Conservation (phyloP, 2,797 vertebrate genomes). For the Cyprinodon diabolis region DNA sequence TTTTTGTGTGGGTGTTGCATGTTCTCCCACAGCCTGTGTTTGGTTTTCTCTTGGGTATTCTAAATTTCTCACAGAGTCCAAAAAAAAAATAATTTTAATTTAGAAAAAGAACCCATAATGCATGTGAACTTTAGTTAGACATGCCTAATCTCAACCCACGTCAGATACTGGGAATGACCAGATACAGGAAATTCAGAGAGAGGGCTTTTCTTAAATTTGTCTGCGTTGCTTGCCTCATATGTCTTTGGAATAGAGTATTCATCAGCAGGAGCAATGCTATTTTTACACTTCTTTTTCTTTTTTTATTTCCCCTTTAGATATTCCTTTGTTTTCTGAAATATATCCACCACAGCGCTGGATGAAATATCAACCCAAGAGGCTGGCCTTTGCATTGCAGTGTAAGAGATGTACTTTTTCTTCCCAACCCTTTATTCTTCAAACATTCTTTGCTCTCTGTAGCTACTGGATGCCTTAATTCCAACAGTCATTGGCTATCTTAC, state of each 20-base stretch:
- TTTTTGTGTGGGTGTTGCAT: not conserved
- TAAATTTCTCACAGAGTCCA: not conserved
- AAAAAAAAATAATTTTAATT: not conserved
- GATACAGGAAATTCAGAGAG: not conserved
- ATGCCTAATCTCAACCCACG: not conserved
- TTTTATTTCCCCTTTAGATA: not conserved
- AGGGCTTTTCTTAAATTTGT: not conserved
- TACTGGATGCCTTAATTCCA: too few relatives aligned
- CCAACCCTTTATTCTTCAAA: not conserved
- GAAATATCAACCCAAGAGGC: not conserved
- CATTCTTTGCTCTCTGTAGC: not conserved
- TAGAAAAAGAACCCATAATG: not conserved
- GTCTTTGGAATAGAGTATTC: not conserved
- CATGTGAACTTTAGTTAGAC: too few relatives aligned
- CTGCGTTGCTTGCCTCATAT: too few relatives aligned
- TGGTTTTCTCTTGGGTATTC: not conserved
- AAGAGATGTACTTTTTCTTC: not conserved
- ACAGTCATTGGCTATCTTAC: not conserved
- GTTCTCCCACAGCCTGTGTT: not conserved
- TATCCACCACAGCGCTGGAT: not conserved
- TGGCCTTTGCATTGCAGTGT: not conserved
- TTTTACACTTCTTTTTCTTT: not conserved
- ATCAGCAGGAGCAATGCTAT: not conserved
- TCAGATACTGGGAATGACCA: not conserved
- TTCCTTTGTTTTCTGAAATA: not conserved